A percentile compares a stretch with the other conserved stretches of the same genome.
Conservation (phyloP, 30 jellyfish, hydroid and myxozoan species). For the Hydractinia echinata region DNA sequence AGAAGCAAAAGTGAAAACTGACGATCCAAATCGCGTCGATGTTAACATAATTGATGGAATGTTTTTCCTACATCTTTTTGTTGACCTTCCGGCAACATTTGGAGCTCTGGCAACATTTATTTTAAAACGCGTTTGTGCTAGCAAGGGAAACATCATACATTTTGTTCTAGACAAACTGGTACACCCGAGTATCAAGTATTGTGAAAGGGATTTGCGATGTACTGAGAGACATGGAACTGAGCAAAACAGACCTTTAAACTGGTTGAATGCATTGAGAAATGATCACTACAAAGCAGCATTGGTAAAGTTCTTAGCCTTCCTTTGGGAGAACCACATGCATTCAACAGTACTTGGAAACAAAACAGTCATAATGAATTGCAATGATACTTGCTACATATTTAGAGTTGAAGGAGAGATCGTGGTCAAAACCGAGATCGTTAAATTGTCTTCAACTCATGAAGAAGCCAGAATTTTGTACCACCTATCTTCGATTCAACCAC, state of each 20-base stretch:
- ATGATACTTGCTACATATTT: not conserved
- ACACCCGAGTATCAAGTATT: too few relatives aligned
- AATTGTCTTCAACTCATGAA: not conserved
- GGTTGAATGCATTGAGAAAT: too few relatives aligned
- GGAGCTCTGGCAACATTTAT: not conserved
- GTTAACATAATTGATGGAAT: not conserved
- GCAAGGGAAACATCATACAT: not conserved
- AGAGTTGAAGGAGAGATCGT: not conserved
- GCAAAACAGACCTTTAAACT: too few relatives aligned
- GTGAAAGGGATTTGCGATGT: too few relatives aligned
- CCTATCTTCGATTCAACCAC: not conserved
- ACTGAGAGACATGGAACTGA: too few relatives aligned
- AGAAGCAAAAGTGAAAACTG: not conserved
- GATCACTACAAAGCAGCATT: not conserved
- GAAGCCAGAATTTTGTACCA: not conserved
- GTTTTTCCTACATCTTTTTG: too few relatives aligned
- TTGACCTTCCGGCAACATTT: not conserved
- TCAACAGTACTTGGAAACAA: not conserved
- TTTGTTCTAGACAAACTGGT: too few relatives aligned
- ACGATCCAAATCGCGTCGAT: not conserved
- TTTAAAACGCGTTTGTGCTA: not conserved
- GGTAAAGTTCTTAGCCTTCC: not conserved
- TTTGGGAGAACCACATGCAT: not conserved
- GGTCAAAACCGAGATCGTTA: not conserved
- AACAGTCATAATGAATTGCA: not conserved